Evolutionary conservation across 2,113 vertebrate genomes (phyloP).

Genomic region (Gymnorhina tibicen): DNA sequence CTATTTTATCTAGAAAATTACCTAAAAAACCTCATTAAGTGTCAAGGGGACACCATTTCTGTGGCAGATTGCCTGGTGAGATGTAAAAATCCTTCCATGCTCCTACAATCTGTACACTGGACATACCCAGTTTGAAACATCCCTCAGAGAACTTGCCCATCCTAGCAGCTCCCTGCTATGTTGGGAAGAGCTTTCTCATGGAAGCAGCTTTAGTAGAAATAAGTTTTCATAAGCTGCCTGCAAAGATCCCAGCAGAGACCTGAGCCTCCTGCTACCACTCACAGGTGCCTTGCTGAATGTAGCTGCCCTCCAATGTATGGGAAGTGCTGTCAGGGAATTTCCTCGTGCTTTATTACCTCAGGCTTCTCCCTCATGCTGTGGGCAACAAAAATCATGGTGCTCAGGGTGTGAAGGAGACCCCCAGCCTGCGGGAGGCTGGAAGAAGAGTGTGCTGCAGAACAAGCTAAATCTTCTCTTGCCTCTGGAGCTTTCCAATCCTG

Average conservation of each 20-base stretch:
- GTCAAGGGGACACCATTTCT: background rate
- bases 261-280: background rate
- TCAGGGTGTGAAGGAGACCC: rapidly evolving
- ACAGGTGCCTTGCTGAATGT: background rate
- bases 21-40: background rate
- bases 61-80: background rate
- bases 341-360: rapidly evolving
- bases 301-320: rapidly evolving
- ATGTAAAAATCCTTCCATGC: background rate
- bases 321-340: background rate
- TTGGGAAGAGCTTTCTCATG: background rate
- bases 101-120: rapidly evolving
- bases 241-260: background rate
- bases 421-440: background rate
- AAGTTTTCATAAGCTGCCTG: background rate
- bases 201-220: background rate
- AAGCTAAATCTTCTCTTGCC: background rate
- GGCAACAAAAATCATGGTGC: rapidly evolving
- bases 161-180: rapidly evolving
- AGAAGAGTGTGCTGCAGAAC: background rate
- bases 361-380: background rate
- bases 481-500: background rate
- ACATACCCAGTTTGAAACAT: background rate
- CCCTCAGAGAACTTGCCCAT: background rate
- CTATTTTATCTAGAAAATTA: background rate